Evolutionary conservation across 1,140 invertebrate species (phyloP).

Genomic region (Capitella teleta): DNA sequence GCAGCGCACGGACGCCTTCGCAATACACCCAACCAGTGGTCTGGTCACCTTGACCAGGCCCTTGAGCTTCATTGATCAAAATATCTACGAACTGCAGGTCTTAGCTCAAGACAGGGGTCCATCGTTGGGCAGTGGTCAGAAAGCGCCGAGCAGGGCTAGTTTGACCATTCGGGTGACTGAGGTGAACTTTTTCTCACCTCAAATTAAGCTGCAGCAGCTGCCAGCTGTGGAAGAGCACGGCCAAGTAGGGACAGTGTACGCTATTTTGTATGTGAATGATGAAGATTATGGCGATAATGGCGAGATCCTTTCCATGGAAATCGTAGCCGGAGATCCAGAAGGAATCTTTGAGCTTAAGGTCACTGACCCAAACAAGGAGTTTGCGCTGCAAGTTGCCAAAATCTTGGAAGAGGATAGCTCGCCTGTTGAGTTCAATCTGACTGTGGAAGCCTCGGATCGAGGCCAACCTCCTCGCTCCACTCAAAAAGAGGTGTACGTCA

Average conservation of each 20-base stretch:
- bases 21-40: conserved; percentile 82
- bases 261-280: conserved; percentile 74
- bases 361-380: conserved; percentile 43
- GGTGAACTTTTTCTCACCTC: conserved; percentile 75
- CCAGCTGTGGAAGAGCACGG: conserved; percentile 67
- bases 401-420: conserved; percentile 59
- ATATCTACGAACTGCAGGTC: conserved; percentile 60
- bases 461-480: conserved; percentile 57
- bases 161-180: conserved; percentile 66
- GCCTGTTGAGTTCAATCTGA: conserved; percentile 54
- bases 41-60: conserved; percentile 71
- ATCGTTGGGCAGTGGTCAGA: conserved; percentile 45
- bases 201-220: conserved; percentile 61
- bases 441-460: conserved; percentile 68
- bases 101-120: conserved; percentile 71
- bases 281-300: conserved; percentile 72
- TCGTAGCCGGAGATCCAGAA: conserved; percentile 67
- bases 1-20: conserved; percentile 71
- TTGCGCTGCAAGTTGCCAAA: conserved; percentile 41
- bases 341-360: conserved; percentile 64
- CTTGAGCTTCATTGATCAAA: conserved; percentile 39
- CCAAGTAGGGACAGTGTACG: conserved; percentile 49
- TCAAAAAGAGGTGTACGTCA: conserved; percentile 39
- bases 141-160: conserved; percentile 55
- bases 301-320: conserved; percentile 67